Percentiles rank a stretch among this genome's conserved stretches.
phyloP scores from a whole-genome alignment of 2,113 vertebrate species.

The Cyphomyrus discorhynchus region DNA sequence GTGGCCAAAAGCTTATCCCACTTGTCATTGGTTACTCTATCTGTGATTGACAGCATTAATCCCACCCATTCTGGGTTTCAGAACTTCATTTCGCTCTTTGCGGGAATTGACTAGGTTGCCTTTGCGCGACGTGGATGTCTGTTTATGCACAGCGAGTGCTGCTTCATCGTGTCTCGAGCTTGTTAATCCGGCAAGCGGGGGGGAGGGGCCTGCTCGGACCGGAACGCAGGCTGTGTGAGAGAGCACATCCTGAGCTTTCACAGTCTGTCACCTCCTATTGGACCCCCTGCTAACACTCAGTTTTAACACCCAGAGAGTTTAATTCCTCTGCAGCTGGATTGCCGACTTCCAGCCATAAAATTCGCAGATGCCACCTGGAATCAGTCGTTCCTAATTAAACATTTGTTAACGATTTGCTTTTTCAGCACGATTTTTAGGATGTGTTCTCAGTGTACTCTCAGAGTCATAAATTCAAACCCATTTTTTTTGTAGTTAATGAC shows the following conservation, averaged over 20 bases:
- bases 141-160: not conserved
- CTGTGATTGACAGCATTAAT: not conserved
- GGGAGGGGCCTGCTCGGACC: not conserved
- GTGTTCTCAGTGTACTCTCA: not conserved
- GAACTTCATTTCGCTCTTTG: not conserved
- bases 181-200: not conserved
- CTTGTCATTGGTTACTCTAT: not conserved
- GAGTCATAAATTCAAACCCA: not conserved
- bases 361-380: not conserved
- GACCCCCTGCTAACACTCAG: constrained; percentile 1
- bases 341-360: not conserved
- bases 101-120: not conserved
- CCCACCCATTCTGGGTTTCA: not conserved
- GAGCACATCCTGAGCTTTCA: not conserved
- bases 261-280: not conserved
- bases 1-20: not conserved
- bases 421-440: not conserved
- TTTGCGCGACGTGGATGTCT: not conserved
- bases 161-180: not conserved
- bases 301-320: not conserved
- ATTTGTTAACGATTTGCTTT: not conserved
- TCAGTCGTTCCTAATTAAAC: not conserved
- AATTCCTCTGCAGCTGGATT: not conserved
- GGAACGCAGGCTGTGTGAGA: not conserved
- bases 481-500: not conserved